Conservation (phyloP, 2,113 vertebrate genomes). For the Stegastes partitus region DNA sequence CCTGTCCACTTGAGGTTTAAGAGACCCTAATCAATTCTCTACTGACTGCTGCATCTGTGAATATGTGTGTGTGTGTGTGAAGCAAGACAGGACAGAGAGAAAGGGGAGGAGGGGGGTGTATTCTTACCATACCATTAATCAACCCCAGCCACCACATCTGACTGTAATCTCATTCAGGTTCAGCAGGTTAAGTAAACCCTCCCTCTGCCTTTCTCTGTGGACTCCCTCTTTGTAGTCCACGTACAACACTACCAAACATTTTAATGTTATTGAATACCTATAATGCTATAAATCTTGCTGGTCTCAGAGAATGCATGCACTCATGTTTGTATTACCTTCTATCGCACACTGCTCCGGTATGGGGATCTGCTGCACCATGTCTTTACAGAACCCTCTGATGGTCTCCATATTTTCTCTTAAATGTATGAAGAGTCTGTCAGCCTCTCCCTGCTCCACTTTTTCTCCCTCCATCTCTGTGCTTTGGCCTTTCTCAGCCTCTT, state of each 20-base stretch:
- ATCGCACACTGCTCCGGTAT: slow-evolving; percentile 92
- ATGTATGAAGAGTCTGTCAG: slow-evolving; percentile 90
- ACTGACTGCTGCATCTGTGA: slow-evolving; percentile 13
- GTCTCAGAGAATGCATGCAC: background rate
- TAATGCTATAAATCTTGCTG: background rate
- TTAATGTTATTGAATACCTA: background rate
- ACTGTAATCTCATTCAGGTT: slow-evolving; percentile 57
- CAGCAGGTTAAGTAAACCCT: slow-evolving; percentile 42
- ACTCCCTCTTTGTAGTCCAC: background rate
- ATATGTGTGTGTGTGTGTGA: slow-evolving; percentile 3
- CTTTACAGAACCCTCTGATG: slow-evolving; percentile 88
- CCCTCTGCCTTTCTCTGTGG: slow-evolving; percentile 4
- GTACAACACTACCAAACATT: background rate
- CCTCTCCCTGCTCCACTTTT: slow-evolving; percentile 61
- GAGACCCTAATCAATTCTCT: slow-evolving; percentile 21
- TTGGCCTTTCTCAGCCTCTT: slow-evolving; percentile 57
- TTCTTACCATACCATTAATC: slow-evolving; percentile 50
- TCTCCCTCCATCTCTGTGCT: slow-evolving; percentile 52
- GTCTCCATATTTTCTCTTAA: slow-evolving; percentile 89
- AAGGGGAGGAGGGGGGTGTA: background rate
- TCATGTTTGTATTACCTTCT: slow-evolving; percentile 87
- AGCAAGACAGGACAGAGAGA: background rate
- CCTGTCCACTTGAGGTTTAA: background rate
- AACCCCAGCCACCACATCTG: slow-evolving; percentile 28
- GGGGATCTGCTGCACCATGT: slow-evolving; percentile 89